phyloP scores from a whole-genome alignment of 1,140 invertebrate species.

The Hyphantria cunea region DNA sequence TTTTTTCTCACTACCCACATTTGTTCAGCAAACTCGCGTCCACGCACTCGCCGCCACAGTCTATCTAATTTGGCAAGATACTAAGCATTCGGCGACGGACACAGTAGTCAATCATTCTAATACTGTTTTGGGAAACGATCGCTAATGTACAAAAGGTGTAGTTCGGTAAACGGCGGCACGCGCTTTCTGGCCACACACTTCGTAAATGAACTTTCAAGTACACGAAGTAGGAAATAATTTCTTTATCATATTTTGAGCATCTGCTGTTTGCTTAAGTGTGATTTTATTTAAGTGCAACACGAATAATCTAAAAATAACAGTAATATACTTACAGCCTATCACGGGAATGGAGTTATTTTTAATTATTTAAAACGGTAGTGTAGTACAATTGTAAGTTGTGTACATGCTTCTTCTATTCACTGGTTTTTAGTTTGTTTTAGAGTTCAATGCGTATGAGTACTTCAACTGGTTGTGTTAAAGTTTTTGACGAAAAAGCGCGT shows the following conservation, averaged over 20 bases:
- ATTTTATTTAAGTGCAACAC: too few relatives aligned
- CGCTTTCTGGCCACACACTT: constrained; percentile 18
- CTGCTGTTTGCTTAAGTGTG: too few relatives aligned
- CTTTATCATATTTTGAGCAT: too few relatives aligned
- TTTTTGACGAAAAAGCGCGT: constrained; percentile 31
- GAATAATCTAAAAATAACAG: too few relatives aligned
- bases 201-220: not conserved
- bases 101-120: constrained; percentile 63
- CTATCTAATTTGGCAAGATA: constrained; percentile 64
- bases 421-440: too few relatives aligned
- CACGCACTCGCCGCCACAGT: constrained; percentile 23
- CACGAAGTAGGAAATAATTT: too few relatives aligned
- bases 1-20: constrained; percentile 8
- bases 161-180: constrained; percentile 43
- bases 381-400: too few relatives aligned
- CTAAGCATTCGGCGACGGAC: constrained; percentile 49
- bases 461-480: not conserved
- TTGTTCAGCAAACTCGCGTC: constrained; percentile 3
- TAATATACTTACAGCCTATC: too few relatives aligned
- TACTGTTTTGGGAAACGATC: constrained; percentile 62
- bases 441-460: not conserved
- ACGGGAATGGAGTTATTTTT: not conserved
- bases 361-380: not conserved
- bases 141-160: constrained; percentile 74
- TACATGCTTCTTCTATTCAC: too few relatives aligned